A percentile compares a stretch with the other conserved stretches of the same genome.
Evolutionary conservation across 2,113 vertebrate species (phyloP).

Genomic region (Sceloporus tristichus): DNA sequence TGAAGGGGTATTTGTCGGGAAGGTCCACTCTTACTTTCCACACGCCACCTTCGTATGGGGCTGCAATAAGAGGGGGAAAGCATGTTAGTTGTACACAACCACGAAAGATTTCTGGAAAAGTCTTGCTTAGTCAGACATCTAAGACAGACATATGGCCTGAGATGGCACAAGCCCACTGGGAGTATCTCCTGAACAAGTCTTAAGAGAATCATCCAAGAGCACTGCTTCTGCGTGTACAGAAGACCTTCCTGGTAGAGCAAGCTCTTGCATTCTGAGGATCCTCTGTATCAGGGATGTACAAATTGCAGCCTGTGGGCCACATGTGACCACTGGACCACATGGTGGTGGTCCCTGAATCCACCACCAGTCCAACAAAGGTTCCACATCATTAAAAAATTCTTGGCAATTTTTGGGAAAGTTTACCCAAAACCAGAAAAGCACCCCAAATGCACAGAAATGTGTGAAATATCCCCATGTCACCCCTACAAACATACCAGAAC

Average conservation of each 20-base stretch:
- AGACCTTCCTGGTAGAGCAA: not conserved
- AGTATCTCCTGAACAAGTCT: not conserved
- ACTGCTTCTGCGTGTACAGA: not conserved
- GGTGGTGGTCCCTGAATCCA: no score
- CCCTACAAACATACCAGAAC: no score
- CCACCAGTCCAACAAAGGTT: no score
- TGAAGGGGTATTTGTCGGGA: slow-evolving; percentile 99
- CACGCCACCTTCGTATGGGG: slow-evolving; percentile 97
- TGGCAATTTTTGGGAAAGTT: no score
- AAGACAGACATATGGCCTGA: not conserved
- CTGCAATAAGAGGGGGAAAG: slow-evolving; percentile 73
- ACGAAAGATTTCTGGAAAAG: not conserved
- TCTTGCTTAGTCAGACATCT: not conserved
- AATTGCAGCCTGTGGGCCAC: no score
- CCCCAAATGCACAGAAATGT: no score
- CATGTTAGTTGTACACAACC: not conserved
- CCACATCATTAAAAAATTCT: no score
- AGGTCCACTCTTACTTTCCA: slow-evolving; percentile 99
- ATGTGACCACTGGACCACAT: no score
- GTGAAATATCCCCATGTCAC: no score
- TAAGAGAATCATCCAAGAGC: no score
- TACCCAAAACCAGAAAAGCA: no score
- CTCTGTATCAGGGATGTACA: not conserved
- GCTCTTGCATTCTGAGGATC: not conserved
- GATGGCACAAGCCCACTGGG: not conserved